Conservation (phyloP, 92 coral and sea anemone genomes). For the Parazoanthus atlanticus region DNA sequence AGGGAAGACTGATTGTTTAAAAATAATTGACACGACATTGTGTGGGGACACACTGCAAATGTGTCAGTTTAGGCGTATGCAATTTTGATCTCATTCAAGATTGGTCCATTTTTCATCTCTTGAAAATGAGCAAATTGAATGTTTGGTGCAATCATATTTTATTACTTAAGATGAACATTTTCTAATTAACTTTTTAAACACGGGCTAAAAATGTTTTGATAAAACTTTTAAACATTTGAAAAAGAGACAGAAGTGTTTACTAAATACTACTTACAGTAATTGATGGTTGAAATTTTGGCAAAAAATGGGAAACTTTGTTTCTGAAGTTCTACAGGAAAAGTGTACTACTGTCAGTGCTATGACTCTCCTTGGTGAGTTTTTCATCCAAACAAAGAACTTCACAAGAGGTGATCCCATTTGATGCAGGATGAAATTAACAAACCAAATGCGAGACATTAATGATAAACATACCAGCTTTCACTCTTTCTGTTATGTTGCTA, state of each 20-base stretch:
- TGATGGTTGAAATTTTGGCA: not conserved
- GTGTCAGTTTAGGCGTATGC: not conserved
- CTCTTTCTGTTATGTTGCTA: not conserved
- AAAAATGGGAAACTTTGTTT: not conserved
- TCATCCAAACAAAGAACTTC: too few relatives aligned
- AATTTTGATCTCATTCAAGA: not conserved
- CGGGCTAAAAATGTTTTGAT: not conserved
- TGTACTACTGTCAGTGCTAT: too few relatives aligned
- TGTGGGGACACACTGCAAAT: not conserved
- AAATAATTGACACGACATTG: not conserved
- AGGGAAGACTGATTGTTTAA: not conserved
- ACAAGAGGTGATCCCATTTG: too few relatives aligned
- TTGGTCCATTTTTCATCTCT: not conserved
- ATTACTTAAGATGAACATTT: too few relatives aligned
- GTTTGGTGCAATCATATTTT: too few relatives aligned
- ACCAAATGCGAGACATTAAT: too few relatives aligned
- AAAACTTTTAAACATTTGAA: too few relatives aligned
- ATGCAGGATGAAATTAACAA: too few relatives aligned
- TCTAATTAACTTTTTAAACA: too few relatives aligned
- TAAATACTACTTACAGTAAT: not conserved
- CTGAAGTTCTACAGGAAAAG: not conserved
- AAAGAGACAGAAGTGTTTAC: not conserved
- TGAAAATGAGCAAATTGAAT: not conserved
- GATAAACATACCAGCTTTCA: too few relatives aligned
- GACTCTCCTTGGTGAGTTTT: too few relatives aligned